Evolutionary conservation across 2,888 invertebrate genomes (phyloP).

Genomic region (Coleophora flavipennella): DNA sequence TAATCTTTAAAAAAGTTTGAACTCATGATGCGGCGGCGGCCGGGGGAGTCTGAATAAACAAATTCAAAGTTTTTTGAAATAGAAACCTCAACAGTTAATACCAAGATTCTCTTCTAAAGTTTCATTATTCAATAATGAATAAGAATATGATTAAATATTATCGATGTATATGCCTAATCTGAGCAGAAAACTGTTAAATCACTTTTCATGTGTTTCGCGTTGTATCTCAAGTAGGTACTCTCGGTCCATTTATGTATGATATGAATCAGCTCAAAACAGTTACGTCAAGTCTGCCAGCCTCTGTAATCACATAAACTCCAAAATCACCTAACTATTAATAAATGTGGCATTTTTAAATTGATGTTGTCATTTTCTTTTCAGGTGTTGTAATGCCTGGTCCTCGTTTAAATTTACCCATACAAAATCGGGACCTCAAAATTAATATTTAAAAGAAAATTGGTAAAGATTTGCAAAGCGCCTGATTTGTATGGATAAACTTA

Average conservation of each 20-base stretch:
- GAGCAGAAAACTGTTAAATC: too few species aligned
- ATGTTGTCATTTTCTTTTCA: slow-evolving; percentile 33
- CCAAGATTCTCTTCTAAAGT: too few species aligned
- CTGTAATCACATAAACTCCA: slow-evolving; percentile 21
- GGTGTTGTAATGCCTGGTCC: not conserved
- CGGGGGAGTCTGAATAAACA: too few species aligned
- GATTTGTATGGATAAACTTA: slow-evolving; percentile 4
- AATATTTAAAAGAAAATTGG: not conserved
- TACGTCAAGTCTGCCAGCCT: slow-evolving; percentile 24
- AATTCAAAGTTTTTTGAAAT: too few species aligned
- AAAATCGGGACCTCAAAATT: not conserved
- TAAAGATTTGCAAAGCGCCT: not conserved
- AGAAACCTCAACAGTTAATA: too few species aligned
- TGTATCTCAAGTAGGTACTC: too few species aligned
- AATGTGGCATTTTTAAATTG: slow-evolving; percentile 37
- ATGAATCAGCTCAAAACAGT: too few species aligned
- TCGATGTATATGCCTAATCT: not conserved
- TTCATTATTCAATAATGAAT: too few species aligned
- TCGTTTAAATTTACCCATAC: slow-evolving; percentile 1
- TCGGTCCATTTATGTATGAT: too few species aligned
- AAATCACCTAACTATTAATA: slow-evolving; percentile 25
- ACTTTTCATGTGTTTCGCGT: too few species aligned
- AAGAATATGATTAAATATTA: not conserved
- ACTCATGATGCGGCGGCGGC: too few species aligned
- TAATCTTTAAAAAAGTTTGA: too few species aligned